These are phyloP conservation scores for Pan paniscus DNA, from an alignment of 2,113 vertebrate species.

Conservation along the genomic window DNA sequence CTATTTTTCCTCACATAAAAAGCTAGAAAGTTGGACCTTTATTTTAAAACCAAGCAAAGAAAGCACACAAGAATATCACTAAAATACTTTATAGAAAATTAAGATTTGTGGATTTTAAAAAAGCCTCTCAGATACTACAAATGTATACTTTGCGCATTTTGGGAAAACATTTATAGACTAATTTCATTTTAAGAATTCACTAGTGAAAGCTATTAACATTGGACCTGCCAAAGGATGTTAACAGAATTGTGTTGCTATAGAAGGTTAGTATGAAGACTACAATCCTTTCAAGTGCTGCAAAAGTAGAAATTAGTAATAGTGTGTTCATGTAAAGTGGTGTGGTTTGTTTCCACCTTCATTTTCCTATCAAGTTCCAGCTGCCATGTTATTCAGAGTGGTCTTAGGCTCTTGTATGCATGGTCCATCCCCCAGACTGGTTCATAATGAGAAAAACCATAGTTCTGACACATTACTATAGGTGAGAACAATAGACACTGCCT, in stretches of 20 bases:
- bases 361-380: neutral
- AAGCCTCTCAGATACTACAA: neutral
- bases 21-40: neutral
- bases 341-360: neutral
- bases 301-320: neutral
- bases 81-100: slow-evolving; percentile 31
- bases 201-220: neutral
- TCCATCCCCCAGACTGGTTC: neutral
- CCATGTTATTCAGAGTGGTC: neutral
- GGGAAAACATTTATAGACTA: neutral
- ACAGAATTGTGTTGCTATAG: neutral
- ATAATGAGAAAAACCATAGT: neutral
- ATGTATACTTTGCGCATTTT: neutral
- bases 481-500: neutral
- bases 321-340: neutral
- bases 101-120: neutral
- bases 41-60: slow-evolving; percentile 29
- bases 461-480: neutral
- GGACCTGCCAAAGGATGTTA: neutral
- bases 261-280: neutral
- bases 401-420: neutral
- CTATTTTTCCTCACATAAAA: neutral
- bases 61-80: neutral
- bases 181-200: neutral
- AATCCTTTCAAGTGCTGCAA: neutral